Conservation (phyloP, 2,113 vertebrate genomes). For the Aplodontia rufa region DNA sequence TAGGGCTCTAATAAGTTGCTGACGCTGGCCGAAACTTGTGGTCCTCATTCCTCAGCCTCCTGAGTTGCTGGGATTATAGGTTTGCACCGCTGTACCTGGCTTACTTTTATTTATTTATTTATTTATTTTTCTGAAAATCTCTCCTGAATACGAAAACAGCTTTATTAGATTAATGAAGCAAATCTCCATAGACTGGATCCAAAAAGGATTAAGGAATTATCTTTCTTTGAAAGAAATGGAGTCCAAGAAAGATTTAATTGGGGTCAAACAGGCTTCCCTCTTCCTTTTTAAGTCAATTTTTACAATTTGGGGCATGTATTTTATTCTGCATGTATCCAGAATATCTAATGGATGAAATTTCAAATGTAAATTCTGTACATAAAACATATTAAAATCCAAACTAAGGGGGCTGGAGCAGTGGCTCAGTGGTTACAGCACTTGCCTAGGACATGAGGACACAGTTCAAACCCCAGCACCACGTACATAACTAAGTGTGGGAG, state of each 20-base stretch:
- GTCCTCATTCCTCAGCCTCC: too few relatives aligned
- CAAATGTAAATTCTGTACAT: neutral
- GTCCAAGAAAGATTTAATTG: slow-evolving; percentile 18
- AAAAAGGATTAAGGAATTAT: slow-evolving; percentile 43
- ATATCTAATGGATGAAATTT: neutral
- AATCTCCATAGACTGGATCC: neutral
- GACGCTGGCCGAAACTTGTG: too few relatives aligned
- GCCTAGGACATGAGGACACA: too few relatives aligned
- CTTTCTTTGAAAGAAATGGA: slow-evolving; percentile 37
- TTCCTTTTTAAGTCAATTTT: neutral
- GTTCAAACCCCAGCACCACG: too few relatives aligned
- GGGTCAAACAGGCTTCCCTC: neutral
- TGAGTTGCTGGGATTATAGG: too few relatives aligned
- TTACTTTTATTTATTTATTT: neutral
- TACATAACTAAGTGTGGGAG: too few relatives aligned
- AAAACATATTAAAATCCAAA: neutral
- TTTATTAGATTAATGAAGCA: neutral
- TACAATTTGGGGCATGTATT: slow-evolving; percentile 3
- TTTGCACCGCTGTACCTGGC: too few relatives aligned
- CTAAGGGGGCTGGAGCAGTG: too few relatives aligned
- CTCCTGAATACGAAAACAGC: neutral
- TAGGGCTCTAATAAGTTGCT: too few relatives aligned
- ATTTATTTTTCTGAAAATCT: neutral
- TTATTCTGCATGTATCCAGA: neutral
- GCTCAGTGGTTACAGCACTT: too few relatives aligned